These are phyloP conservation scores for Heteromurus nitidus DNA, from an alignment of 2,888 invertebrate species.

Conservation along the genomic window DNA sequence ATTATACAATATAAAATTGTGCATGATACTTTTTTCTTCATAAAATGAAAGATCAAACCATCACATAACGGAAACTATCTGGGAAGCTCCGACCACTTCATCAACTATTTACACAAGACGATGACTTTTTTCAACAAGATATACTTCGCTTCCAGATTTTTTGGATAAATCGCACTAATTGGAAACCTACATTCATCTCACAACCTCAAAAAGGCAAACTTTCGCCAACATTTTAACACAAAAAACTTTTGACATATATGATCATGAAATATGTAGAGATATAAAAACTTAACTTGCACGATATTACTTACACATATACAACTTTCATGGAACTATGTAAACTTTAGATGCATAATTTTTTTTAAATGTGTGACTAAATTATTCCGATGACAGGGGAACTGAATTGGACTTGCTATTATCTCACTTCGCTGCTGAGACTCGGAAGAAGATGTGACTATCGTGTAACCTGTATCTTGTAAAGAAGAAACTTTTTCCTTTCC, in stretches of 20 bases:
- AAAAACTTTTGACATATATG: background rate
- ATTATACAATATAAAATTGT: constrained; percentile 16
- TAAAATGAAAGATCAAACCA: constrained; percentile 8
- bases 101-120: constrained; percentile 11
- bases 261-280: background rate
- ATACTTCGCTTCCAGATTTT: constrained; percentile 4
- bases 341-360: constrained; percentile 6
- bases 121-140: background rate
- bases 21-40: background rate
- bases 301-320: constrained; percentile 18
- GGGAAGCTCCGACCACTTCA: constrained; percentile 17
- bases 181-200: constrained; percentile 1
- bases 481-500: constrained; percentile 11
- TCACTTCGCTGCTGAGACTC: background rate
- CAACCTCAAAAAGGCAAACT: constrained; percentile 1
- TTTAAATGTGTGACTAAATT: background rate
- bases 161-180: too few species aligned
- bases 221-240: background rate
- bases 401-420: too few species aligned
- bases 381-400: too few species aligned
- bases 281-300: constrained; percentile 6
- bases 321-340: background rate
- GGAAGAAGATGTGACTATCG: background rate
- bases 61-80: background rate
- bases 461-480: constrained; percentile 23